Evolutionary conservation across 1,140 invertebrate genomes (phyloP), one percentile per base, ranked within the genome.

Genomic region (Myzus persicae): DNA sequence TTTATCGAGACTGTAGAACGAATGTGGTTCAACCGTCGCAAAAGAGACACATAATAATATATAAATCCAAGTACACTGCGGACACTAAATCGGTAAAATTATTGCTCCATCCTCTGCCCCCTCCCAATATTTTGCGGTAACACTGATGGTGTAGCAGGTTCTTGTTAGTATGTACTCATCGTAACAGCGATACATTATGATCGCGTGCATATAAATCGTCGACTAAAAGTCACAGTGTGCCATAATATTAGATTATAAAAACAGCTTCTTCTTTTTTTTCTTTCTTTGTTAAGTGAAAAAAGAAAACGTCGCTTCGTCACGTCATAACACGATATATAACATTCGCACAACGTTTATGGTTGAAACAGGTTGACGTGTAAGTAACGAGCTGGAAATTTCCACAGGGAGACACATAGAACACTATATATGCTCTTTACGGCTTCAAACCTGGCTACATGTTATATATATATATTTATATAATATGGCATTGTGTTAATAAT

Each of bases 381-480:
- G 59, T 82, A 82, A 82, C 36, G 76, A 82, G 36, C 36, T n/a
- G n/a, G 76, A 81, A 36, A 81, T 81, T 81, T 81, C n/a, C n/a
- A 38, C 76, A 18, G 76, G 36, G 76, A 81, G 36, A n/a, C n/a
- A n/a, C n/a, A n/a, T n/a, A n/a, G n/a, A 81, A 81, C 36, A 36
- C 26, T 20, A 22, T 36, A 22, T 22, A 38, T 36, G n/a, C 67
- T 2, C n/a, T 36, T 18, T 36, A 36, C 26, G 67, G n/a, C 31
- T 36, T 9, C 76, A 36, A 38, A 36, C 20, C 1, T 1, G 46
- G 46, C 46, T 18, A 31, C n/a, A 14, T 4, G 59, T n/a, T 31
- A n/a, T 67, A n/a, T 59, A n/a, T 44, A 5, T 44, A 26, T 31
- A 31, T 67, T 11, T 67, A 67, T 81, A 36, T 59, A 44, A 44